Percentiles rank a stretch among this genome's conserved stretches.
Evolutionary conservation across 2,797 vertebrate genomes (phyloP).

Genomic region (Rhinatrema bivittatum): DNA sequence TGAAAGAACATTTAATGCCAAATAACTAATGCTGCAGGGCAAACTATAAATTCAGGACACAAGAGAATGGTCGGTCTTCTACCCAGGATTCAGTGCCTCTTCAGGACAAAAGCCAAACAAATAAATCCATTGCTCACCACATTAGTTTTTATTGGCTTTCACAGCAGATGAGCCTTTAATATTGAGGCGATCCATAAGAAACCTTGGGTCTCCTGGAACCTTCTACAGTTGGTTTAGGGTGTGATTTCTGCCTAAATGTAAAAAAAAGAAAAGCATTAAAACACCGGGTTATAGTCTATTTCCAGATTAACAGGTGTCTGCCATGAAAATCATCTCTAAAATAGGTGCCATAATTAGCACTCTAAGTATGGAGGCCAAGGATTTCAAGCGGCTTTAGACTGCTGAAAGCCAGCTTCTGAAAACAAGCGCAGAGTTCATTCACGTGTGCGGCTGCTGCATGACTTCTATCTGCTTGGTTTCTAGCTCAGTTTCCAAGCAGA

Average conservation of each 20-base stretch:
- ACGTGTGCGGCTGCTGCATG: no score
- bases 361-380: no score
- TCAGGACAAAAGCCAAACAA: slow-evolving; percentile 16
- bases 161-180: slow-evolving; percentile 48
- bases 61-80: slow-evolving; percentile 46
- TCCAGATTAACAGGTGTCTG: no score
- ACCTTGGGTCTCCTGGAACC: slow-evolving; percentile 18
- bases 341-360: no score
- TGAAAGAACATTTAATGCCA: neutral
- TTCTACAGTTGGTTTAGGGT: slow-evolving; percentile 24
- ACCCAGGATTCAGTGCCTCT: slow-evolving; percentile 38
- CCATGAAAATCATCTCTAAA: no score
- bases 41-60: slow-evolving; percentile 15
- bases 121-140: slow-evolving; percentile 20
- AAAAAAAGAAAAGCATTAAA: neutral
- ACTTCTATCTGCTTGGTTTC: no score
- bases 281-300: neutral
- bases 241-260: slow-evolving; percentile 54
- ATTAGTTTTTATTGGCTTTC: slow-evolving; percentile 62
- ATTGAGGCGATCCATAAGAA: slow-evolving; percentile 41
- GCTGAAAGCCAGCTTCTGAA: no score
- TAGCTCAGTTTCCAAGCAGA: no score
- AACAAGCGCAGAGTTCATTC: no score
- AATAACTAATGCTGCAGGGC: slow-evolving; percentile 20
- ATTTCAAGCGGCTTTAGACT: no score